Percentiles rank a stretch among this genome's conserved stretches.
These are phyloP conservation scores for Jordanella pulchra DNA, from an alignment of 2,797 vertebrate genomes.

Conservation along the genomic window DNA sequence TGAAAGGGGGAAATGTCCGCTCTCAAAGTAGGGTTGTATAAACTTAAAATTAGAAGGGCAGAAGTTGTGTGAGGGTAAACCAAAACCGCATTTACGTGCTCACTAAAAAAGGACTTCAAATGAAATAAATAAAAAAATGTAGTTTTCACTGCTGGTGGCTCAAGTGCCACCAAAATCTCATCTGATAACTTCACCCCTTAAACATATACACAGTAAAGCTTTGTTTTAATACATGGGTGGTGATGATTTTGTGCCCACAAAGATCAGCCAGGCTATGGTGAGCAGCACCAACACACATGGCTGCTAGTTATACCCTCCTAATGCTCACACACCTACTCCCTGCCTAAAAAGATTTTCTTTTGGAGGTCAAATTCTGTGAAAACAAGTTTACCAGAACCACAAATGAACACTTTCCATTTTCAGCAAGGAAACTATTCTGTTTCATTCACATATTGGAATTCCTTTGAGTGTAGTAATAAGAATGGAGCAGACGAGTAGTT, in stretches of 20 bases:
- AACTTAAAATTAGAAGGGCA: conserved; percentile 3
- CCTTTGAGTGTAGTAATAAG: conserved; percentile 48
- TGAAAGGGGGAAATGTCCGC: conserved; percentile 2
- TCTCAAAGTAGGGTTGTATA: conserved; percentile 10
- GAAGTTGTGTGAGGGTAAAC: conserved; percentile 16
- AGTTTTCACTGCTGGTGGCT: conserved; percentile 24
- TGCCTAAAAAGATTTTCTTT: conserved; percentile 57
- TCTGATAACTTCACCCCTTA: background rate
- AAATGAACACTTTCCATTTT: conserved; percentile 54
- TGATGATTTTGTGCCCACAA: conserved; percentile 54
- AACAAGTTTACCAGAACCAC: conserved; percentile 50
- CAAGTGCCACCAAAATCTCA: conserved; percentile 4
- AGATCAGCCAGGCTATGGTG: conserved; percentile 45
- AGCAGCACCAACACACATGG: conserved; percentile 45
- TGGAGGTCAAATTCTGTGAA: conserved; percentile 52
- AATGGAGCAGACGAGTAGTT: conserved; percentile 42
- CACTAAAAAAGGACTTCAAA: conserved; percentile 21
- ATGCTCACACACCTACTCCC: conserved; percentile 34
- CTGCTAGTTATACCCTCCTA: conserved; percentile 22
- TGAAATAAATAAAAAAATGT: conserved; percentile 31
- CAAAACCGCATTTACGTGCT: conserved; percentile 36
- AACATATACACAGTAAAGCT: conserved; percentile 24
- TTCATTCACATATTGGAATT: conserved; percentile 62
- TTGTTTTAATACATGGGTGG: conserved; percentile 29
- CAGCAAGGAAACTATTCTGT: conserved; percentile 56